phyloP scores from a whole-genome alignment of 2,113 vertebrate genomes.

The Colossoma macropomum region DNA sequence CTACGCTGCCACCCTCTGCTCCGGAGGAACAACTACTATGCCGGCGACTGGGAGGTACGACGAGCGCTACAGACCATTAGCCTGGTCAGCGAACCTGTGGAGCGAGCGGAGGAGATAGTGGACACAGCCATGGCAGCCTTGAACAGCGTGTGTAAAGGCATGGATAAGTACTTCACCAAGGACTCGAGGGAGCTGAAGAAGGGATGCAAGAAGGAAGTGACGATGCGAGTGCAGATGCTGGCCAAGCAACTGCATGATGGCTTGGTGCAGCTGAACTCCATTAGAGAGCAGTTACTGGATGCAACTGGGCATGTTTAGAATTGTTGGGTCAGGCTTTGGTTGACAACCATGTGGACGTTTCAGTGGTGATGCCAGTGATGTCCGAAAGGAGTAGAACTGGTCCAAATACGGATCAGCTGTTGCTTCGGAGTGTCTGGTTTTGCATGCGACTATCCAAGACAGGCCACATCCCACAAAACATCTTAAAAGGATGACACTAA shows the following conservation, averaged over 20 bases:
- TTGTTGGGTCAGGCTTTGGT: background rate
- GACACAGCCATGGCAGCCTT: conserved; percentile 46
- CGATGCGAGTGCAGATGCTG: conserved; percentile 63
- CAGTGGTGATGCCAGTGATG: background rate
- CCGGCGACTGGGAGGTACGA: conserved; percentile 73
- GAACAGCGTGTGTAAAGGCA: conserved; percentile 65
- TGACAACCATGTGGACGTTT: background rate
- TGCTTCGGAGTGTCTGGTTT: too few species aligned
- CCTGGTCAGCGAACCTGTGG: conserved; percentile 59
- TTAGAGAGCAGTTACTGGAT: conserved; percentile 73
- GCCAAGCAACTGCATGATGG: conserved; percentile 66
- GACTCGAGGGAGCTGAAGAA: conserved; percentile 73
- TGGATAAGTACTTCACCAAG: conserved; percentile 76
- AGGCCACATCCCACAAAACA: too few species aligned
- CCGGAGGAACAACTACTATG: conserved; percentile 73
- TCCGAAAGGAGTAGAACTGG: background rate
- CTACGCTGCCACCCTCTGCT: conserved; percentile 71
- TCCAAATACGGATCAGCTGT: background rate
- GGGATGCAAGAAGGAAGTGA: conserved; percentile 68
- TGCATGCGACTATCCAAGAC: too few species aligned
- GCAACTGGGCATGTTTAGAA: conserved; percentile 61
- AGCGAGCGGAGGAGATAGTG: conserved; percentile 42
- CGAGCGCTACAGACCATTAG: conserved; percentile 68
- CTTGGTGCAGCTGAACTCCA: conserved; percentile 68
- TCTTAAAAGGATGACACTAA: too few species aligned